Percentiles rank a stretch among this genome's conserved stretches.
Evolutionary conservation across 37 sponge, comb jelly and placozoan species (phyloP).

Genomic region (Hormiphora californensis): DNA sequence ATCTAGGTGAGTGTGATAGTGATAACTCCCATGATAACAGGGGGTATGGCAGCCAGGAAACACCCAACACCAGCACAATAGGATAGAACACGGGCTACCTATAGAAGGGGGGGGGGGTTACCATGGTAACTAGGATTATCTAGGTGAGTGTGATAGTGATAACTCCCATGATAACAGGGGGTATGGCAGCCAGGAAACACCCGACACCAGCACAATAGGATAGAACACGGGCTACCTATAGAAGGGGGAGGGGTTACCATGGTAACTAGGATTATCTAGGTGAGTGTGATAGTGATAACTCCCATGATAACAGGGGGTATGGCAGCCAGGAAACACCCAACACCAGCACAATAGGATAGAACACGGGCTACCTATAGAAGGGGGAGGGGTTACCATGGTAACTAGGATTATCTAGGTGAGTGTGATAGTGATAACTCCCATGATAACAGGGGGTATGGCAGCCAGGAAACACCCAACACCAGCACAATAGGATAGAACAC

Average conservation of each 20-base stretch:
- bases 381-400: too few species aligned
- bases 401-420: too few species aligned
- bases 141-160: too few species aligned
- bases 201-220: conserved; percentile 31
- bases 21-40: not conserved
- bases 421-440: too few species aligned
- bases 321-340: conserved; percentile 23
- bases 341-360: conserved; percentile 2
- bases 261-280: too few species aligned
- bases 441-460: conserved; percentile 23
- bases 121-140: too few species aligned
- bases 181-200: conserved; percentile 26
- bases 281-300: too few species aligned
- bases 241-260: too few species aligned
- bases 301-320: conserved; percentile 24
- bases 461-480: conserved; percentile 13
- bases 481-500: conserved; percentile 15
- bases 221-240: not conserved
- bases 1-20: too few species aligned
- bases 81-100: conserved; percentile 5
- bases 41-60: conserved; percentile 24
- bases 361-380: conserved; percentile 5
- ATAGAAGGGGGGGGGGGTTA: too few species aligned
- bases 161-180: conserved; percentile 1
- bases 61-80: conserved; percentile 23